Percentiles rank a stretch among this genome's conserved stretches.
Conservation (phyloP, 2,888 invertebrate species). For the Agrochola lychnidis region DNA sequence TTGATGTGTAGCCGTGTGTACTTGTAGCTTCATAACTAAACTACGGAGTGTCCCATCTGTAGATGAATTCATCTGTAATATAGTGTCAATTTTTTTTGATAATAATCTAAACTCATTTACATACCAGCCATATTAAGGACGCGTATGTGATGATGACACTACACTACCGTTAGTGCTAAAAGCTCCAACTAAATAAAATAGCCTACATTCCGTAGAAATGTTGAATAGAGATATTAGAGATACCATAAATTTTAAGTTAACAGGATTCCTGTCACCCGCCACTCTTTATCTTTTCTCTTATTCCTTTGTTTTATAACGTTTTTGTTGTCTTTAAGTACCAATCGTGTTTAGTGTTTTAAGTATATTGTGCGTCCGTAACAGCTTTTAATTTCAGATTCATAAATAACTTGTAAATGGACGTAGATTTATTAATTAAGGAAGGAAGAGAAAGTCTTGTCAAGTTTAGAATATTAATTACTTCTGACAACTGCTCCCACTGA, state of each 20-base stretch:
- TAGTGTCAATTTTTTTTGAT: constrained; percentile 37
- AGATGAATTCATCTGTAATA: not conserved
- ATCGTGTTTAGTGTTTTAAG: not conserved
- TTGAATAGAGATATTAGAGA: constrained; percentile 24
- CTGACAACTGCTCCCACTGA: not conserved
- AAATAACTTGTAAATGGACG: not conserved
- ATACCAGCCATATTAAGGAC: constrained; percentile 46
- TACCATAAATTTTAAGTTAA: constrained; percentile 13
- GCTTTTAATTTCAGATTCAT: not conserved
- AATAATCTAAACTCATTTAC: constrained; percentile 44
- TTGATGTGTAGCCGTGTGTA: no score
- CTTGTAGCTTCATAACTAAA: no score
- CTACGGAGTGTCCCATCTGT: no score
- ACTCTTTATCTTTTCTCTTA: constrained; percentile 5
- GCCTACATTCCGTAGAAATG: constrained; percentile 25
- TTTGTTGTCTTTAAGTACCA: not conserved
- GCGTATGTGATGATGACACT: constrained; percentile 18
- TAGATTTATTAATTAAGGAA: not conserved
- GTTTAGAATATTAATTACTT: constrained; percentile 6
- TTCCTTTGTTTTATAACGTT: constrained; percentile 4
- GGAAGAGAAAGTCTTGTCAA: constrained; percentile 11
- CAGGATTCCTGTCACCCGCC: constrained; percentile 7
- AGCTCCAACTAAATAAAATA: constrained; percentile 26
- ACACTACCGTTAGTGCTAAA: constrained; percentile 51
- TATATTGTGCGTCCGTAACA: not conserved